Percentiles rank a stretch among this genome's conserved stretches.
These are phyloP conservation scores for Isaurus tuberculatus DNA, from an alignment of 92 coral and sea anemone species.

Conservation along the genomic window DNA sequence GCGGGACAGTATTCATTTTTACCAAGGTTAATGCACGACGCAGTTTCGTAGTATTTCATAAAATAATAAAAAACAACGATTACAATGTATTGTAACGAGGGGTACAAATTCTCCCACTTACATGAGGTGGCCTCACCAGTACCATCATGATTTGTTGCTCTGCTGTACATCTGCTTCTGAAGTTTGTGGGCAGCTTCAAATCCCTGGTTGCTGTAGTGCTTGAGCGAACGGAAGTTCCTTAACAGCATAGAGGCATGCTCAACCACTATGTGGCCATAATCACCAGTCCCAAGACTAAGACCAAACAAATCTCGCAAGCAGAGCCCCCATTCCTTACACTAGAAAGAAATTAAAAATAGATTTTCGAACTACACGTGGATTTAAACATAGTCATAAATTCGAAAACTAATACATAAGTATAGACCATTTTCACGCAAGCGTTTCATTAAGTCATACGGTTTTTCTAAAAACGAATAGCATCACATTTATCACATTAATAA, in stretches of 20 bases:
- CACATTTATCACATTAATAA: no score
- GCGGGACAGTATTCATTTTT: no score
- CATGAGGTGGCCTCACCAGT: constrained; percentile 30
- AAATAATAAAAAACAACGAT: not conserved
- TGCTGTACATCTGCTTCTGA: constrained; percentile 58
- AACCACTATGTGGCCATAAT: constrained; percentile 57
- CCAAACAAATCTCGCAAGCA: constrained; percentile 62
- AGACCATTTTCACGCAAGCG: no score
- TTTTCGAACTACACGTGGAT: not conserved
- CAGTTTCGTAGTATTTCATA: not conserved
- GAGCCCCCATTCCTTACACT: constrained; percentile 69
- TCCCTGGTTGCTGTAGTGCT: constrained; percentile 59
- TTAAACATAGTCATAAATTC: not conserved
- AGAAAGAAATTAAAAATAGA: not conserved
- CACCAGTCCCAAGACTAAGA: constrained; percentile 64
- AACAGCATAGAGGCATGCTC: constrained; percentile 48
- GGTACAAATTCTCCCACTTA: not conserved
- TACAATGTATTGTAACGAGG: not conserved
- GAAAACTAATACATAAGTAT: not conserved
- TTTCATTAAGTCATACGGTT: no score
- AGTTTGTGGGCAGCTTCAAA: constrained; percentile 56
- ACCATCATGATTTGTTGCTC: constrained; percentile 62
- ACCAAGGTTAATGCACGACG: no score
- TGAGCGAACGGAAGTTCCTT: constrained; percentile 51
- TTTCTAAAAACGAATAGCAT: no score